These are phyloP conservation scores for Piprites chloris DNA, from an alignment of 2,113 vertebrate genomes.

Conservation along the genomic window DNA sequence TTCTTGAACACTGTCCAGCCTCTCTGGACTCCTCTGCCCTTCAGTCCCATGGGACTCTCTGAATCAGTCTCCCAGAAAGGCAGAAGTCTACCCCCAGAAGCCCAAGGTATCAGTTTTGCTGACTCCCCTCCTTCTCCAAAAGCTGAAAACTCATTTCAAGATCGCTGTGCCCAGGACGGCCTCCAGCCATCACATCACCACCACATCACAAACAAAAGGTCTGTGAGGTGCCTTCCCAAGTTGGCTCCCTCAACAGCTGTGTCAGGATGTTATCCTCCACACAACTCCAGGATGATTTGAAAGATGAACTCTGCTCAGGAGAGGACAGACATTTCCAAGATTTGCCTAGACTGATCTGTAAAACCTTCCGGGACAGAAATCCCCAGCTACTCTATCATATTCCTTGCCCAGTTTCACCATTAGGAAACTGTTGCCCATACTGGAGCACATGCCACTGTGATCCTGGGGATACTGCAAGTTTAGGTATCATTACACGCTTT, in stretches of 20 bases:
- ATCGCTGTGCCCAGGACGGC: accelerated
- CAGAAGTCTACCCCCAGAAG: neutral
- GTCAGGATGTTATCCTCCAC: neutral
- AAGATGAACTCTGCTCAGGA: neutral
- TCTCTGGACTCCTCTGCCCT: neutral
- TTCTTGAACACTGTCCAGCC: neutral
- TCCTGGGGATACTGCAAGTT: neutral
- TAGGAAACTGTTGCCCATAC: neutral
- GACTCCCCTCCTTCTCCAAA: neutral
- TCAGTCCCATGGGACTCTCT: neutral
- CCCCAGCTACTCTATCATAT: accelerated
- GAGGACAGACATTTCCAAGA: neutral
- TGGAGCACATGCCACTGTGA: neutral
- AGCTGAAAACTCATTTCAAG: neutral
- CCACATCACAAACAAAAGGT: neutral
- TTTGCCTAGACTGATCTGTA: neutral
- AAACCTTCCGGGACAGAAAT: neutral
- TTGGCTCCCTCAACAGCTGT: neutral
- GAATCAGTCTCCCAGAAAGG: neutral
- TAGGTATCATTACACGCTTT: neutral
- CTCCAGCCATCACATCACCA: neutral
- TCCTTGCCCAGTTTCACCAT: neutral
- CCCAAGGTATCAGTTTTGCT: neutral
- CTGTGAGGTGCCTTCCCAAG: neutral
- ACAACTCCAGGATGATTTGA: neutral